Evolutionary conservation across 1,140 invertebrate species (phyloP).

Genomic region (Drosophila trapezifrons): DNA sequence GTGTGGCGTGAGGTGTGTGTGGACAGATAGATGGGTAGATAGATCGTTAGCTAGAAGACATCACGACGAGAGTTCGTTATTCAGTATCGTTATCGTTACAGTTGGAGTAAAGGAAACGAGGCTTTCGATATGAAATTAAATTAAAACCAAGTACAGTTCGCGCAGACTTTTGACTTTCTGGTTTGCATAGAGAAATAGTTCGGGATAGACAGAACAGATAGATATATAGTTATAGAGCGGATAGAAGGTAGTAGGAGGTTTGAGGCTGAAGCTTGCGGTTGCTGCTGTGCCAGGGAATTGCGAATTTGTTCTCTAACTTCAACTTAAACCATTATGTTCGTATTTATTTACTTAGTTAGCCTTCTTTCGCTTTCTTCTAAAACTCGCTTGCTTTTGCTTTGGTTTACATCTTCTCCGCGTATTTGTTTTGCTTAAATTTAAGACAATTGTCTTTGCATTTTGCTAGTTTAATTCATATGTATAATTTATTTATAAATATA

Average conservation of each 20-base stretch:
- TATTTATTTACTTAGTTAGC: constrained; percentile 42
- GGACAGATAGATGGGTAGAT: constrained; percentile 12
- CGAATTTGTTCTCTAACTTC: constrained; percentile 39
- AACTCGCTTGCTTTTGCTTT: constrained; percentile 28
- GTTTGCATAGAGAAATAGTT: constrained; percentile 30
- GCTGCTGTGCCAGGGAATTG: constrained; percentile 40
- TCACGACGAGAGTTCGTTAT: constrained; percentile 31
- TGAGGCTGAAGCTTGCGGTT: constrained; percentile 45
- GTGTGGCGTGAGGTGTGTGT: constrained; percentile 16
- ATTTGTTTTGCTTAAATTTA: constrained; percentile 54
- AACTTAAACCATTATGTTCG: constrained; percentile 50
- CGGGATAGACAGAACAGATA: constrained; percentile 22
- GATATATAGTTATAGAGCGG: constrained; percentile 23
- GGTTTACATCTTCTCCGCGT: constrained; percentile 30
- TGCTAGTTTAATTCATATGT: constrained; percentile 62
- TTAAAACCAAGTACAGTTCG: constrained; percentile 60
- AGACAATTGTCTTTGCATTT: constrained; percentile 65
- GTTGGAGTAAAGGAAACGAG: constrained; percentile 60
- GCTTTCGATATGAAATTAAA: constrained; percentile 78
- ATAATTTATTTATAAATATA: constrained; percentile 73
- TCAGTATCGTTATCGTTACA: constrained; percentile 21
- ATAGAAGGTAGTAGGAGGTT: constrained; percentile 27
- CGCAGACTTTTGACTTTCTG: constrained; percentile 35
- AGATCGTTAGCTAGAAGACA: constrained; percentile 39
- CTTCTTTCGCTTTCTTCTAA: constrained; percentile 21